A percentile compares a stretch with the other conserved stretches of the same genome.
Conservation (phyloP, 2,888 invertebrate species). For the Neoaliturus tenellus region DNA sequence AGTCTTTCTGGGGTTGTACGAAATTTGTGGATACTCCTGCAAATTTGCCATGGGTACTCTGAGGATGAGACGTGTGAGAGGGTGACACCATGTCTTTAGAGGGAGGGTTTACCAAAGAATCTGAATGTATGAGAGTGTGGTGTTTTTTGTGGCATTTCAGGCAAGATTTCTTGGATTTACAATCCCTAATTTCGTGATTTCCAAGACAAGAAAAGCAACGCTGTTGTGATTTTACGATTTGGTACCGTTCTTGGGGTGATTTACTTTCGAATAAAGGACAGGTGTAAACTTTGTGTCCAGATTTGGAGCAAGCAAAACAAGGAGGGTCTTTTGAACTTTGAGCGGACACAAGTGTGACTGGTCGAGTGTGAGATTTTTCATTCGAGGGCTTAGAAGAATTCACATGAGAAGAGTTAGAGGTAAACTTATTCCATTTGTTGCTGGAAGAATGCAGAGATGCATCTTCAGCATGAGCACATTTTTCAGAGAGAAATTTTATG, state of each 20-base stretch:
- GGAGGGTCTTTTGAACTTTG: background rate
- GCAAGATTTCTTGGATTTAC: background rate
- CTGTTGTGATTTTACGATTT: background rate
- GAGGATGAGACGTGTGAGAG: background rate
- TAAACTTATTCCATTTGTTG: background rate
- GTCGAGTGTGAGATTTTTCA: background rate
- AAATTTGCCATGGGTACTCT: background rate
- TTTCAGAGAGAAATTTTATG: background rate
- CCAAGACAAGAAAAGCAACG: background rate
- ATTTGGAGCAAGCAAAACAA: background rate
- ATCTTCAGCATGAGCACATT: background rate
- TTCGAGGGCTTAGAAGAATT: background rate
- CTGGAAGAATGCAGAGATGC: background rate
- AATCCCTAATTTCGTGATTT: background rate
- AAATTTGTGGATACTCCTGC: background rate
- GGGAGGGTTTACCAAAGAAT: background rate
- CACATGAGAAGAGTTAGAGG: background rate
- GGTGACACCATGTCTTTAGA: background rate
- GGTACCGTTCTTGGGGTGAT: background rate
- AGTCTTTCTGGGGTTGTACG: background rate
- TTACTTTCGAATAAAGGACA: background rate
- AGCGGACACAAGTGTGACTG: background rate
- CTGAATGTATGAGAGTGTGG: background rate
- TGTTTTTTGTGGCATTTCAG: background rate
- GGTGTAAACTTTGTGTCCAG: background rate